A percentile compares a stretch with the other conserved stretches of the same genome.
Evolutionary conservation across 2,888 invertebrate genomes (phyloP).

Genomic region (Drosophila barbarae): DNA sequence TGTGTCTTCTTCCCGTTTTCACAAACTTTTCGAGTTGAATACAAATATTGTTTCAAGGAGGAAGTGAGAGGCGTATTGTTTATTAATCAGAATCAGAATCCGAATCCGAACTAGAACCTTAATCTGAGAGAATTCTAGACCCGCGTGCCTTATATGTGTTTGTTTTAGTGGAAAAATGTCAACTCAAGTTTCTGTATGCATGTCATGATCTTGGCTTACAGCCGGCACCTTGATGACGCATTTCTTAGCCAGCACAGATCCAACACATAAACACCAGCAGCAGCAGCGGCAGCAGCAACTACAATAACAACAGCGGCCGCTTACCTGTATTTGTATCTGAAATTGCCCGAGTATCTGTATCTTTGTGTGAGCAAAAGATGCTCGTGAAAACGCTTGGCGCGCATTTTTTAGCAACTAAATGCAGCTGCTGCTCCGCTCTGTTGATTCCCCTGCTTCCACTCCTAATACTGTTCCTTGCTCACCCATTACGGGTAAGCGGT

Average conservation of each 20-base stretch:
- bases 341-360: slow-evolving; percentile 22
- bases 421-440: slow-evolving; percentile 53
- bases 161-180: slow-evolving; percentile 27
- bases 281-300: background rate
- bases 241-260: slow-evolving; percentile 47
- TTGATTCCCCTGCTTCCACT: slow-evolving; percentile 32
- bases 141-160: slow-evolving; percentile 4
- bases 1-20: slow-evolving; percentile 10
- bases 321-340: slow-evolving; percentile 27
- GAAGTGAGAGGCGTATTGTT: slow-evolving; percentile 20
- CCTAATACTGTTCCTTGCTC: slow-evolving; percentile 15
- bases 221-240: slow-evolving; percentile 70
- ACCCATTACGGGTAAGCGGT: slow-evolving; percentile 2
- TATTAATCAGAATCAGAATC: slow-evolving; percentile 10
- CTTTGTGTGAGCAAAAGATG: slow-evolving; percentile 45
- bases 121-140: background rate
- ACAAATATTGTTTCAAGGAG: slow-evolving; percentile 14
- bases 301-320: slow-evolving; percentile 8
- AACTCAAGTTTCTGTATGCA: slow-evolving; percentile 45
- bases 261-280: slow-evolving; percentile 22
- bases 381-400: slow-evolving; percentile 60
- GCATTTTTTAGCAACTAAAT: slow-evolving; percentile 49
- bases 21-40: slow-evolving; percentile 14
- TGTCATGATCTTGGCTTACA: slow-evolving; percentile 65
- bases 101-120: background rate